Evolutionary conservation across 2,888 invertebrate genomes (phyloP).

Genomic region (Drosophila nigricruria): DNA sequence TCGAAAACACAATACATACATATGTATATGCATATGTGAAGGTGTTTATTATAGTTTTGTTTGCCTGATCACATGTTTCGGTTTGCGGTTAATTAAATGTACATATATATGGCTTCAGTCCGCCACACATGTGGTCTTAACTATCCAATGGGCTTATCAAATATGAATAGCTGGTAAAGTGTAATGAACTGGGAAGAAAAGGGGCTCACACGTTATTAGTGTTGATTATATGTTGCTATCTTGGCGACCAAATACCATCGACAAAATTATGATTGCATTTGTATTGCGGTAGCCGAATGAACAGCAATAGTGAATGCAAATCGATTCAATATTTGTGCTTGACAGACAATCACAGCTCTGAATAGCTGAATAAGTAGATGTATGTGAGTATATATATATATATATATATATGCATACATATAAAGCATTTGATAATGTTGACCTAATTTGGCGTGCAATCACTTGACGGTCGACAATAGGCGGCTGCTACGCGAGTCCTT

Average conservation of each 20-base stretch:
- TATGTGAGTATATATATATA: too few relatives aligned
- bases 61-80: slow-evolving; percentile 37
- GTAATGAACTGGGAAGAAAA: neutral
- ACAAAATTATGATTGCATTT: slow-evolving; percentile 60
- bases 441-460: slow-evolving; percentile 69
- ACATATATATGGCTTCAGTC: slow-evolving; percentile 20
- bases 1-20: neutral
- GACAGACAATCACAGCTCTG: slow-evolving; percentile 53
- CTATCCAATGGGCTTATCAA: slow-evolving; percentile 35
- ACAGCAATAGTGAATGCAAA: slow-evolving; percentile 48
- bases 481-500: slow-evolving; percentile 14
- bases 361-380: slow-evolving; percentile 5
- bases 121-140: slow-evolving; percentile 39
- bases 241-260: slow-evolving; percentile 6
- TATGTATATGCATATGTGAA: neutral
- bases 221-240: slow-evolving; percentile 36
- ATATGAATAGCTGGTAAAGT: slow-evolving; percentile 32
- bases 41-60: slow-evolving; percentile 6
- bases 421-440: slow-evolving; percentile 58
- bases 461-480: slow-evolving; percentile 63
- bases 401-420: too few relatives aligned
- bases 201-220: neutral
- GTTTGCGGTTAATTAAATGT: slow-evolving; percentile 34
- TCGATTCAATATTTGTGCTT: slow-evolving; percentile 60
- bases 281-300: slow-evolving; percentile 31